Percentiles rank a stretch among this genome's conserved stretches.
Evolutionary conservation across 2,797 vertebrate species (phyloP).

Genomic region (Pristis pectinata): DNA sequence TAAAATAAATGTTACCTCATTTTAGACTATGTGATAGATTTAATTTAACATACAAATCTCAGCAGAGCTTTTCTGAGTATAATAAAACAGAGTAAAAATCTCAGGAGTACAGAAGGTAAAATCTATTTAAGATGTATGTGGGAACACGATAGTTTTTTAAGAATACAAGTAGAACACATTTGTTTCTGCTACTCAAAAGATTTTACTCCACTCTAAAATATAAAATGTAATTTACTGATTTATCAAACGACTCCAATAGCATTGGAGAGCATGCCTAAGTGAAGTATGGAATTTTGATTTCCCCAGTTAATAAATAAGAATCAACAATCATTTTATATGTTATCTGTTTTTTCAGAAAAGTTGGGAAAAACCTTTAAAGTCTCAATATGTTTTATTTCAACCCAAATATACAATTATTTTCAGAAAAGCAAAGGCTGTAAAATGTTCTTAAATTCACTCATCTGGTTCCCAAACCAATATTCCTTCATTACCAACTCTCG

Average conservation of each 20-base stretch:
- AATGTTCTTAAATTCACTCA: background rate
- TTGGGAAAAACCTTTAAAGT: background rate
- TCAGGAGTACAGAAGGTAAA: conserved; percentile 1
- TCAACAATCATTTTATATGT: background rate
- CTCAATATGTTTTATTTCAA: background rate
- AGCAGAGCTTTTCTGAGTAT: background rate
- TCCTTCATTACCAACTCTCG: background rate
- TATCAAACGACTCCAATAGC: conserved; percentile 1
- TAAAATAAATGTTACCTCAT: background rate
- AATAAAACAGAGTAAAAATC: background rate
- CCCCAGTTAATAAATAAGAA: background rate
- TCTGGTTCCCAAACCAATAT: background rate
- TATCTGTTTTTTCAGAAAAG: background rate
- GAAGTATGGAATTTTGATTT: background rate
- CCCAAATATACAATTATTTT: background rate
- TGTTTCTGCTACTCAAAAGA: background rate
- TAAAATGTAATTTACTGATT: background rate
- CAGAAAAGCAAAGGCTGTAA: background rate
- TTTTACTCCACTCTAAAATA: background rate
- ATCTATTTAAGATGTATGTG: background rate
- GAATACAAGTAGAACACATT: background rate
- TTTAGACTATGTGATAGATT: background rate
- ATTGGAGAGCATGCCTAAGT: background rate
- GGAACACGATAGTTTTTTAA: background rate
- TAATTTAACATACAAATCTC: background rate